These are phyloP conservation scores for Cepaea hortensis DNA, from an alignment of 2,888 invertebrate genomes.

Conservation along the genomic window DNA sequence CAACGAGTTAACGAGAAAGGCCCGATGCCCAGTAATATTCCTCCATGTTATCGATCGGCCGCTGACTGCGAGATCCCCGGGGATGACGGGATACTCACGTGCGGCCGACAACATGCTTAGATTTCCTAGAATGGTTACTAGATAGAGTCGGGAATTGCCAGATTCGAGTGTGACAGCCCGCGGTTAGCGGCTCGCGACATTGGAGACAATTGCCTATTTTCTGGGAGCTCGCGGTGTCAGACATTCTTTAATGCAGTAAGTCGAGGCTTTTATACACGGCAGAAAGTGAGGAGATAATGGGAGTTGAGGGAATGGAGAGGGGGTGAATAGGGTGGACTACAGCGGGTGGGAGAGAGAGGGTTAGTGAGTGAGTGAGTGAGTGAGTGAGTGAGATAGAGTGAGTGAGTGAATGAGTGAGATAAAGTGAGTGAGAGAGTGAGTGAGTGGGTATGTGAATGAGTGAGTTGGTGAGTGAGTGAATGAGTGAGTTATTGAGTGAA, in stretches of 20 bases:
- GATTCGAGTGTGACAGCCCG: not conserved
- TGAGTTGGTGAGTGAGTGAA: no score
- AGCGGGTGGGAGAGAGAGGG: no score
- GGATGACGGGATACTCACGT: conserved; percentile 2
- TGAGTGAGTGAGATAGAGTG: no score
- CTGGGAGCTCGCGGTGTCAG: not conserved
- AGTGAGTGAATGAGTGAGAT: no score
- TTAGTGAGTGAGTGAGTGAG: no score
- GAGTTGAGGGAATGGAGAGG: no score
- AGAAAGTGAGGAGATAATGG: no score
- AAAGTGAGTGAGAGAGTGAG: no score
- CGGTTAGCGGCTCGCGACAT: conserved; percentile 10
- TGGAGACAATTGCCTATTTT: conserved; percentile 21
- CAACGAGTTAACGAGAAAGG: not conserved
- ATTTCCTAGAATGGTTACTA: conserved; percentile 12
- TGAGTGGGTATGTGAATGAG: no score
- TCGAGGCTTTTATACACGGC: no score
- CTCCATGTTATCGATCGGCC: conserved; percentile 17
- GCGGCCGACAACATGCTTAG: conserved; percentile 18
- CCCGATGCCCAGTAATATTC: conserved; percentile 3
- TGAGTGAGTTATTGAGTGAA: no score
- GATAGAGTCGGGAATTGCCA: conserved; percentile 1
- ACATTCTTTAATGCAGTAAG: not conserved
- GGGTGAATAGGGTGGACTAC: no score
- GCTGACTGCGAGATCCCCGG: not conserved